Percentiles rank a stretch among this genome's conserved stretches.
These are phyloP conservation scores for Luperina nickerlii DNA, from an alignment of 2,888 invertebrate genomes.

Conservation along the genomic window DNA sequence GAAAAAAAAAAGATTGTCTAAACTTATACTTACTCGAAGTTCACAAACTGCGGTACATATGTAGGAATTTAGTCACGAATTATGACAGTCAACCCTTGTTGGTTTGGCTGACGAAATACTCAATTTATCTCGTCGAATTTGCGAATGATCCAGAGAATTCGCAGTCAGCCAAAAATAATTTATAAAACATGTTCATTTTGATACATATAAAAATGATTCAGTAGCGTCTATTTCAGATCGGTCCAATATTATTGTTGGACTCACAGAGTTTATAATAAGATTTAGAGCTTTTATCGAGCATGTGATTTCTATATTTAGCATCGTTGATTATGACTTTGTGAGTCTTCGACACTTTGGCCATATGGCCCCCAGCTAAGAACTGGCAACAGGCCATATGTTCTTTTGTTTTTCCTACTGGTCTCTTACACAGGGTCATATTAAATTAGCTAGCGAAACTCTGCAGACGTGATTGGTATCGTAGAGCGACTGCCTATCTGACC, in stretches of 20 bases:
- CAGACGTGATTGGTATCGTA: neutral
- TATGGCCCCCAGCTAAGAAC: neutral
- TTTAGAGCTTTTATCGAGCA: conserved; percentile 19
- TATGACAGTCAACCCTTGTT: conserved; percentile 1
- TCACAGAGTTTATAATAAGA: conserved; percentile 16
- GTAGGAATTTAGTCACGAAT: no score
- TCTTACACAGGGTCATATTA: neutral
- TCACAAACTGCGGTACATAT: no score
- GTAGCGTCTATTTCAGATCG: conserved; percentile 35
- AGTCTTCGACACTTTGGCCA: neutral
- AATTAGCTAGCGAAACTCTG: neutral
- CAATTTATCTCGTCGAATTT: conserved; percentile 20
- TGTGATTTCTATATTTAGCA: conserved; percentile 38
- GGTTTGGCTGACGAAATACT: conserved; percentile 6
- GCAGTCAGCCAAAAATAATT: conserved; percentile 50
- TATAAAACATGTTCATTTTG: conserved; percentile 11
- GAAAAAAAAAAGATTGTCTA: no score
- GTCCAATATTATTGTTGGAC: conserved; percentile 26
- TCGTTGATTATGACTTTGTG: neutral
- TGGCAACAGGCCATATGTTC: neutral
- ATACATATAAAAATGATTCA: conserved; percentile 48
- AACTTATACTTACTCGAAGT: no score
- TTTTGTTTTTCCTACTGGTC: neutral
- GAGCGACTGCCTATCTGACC: neutral
- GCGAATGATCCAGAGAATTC: conserved; percentile 34